Percentiles rank a stretch among this genome's conserved stretches.
phyloP scores from a whole-genome alignment of 1,140 invertebrate species.

The Reticulitermes speratus region DNA sequence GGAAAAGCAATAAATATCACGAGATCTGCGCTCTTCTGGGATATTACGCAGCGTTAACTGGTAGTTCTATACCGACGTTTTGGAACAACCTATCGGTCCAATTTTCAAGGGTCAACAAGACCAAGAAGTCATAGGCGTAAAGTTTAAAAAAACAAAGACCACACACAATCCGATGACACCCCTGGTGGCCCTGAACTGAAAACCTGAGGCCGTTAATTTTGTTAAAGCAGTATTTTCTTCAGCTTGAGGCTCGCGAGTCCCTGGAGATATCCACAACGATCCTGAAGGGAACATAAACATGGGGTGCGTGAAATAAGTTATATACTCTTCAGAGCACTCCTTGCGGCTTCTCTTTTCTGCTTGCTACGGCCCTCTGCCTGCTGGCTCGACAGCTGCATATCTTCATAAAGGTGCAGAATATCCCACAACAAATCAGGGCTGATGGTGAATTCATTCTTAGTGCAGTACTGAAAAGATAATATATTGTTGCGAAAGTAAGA shows the following conservation, averaged over 20 bases:
- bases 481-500: background rate
- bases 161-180: background rate
- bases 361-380: too few relatives aligned
- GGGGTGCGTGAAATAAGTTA: background rate
- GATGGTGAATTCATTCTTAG: background rate
- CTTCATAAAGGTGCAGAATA: background rate
- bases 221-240: slow-evolving; percentile 1
- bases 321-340: background rate
- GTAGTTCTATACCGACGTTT: too few relatives aligned
- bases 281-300: background rate
- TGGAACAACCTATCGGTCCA: too few relatives aligned
- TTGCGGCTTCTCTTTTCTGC: too few relatives aligned
- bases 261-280: background rate
- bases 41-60: too few relatives aligned
- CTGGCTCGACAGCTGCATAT: background rate
- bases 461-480: background rate
- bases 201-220: background rate
- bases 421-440: background rate
- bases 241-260: background rate
- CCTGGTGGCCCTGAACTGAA: background rate
- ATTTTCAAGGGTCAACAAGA: too few relatives aligned
- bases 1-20: too few relatives aligned
- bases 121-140: too few relatives aligned
- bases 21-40: too few relatives aligned
- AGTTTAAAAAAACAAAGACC: too few relatives aligned